phyloP scores from a whole-genome alignment of 1,140 invertebrate genomes.

The Macrocentrus cingulum region DNA sequence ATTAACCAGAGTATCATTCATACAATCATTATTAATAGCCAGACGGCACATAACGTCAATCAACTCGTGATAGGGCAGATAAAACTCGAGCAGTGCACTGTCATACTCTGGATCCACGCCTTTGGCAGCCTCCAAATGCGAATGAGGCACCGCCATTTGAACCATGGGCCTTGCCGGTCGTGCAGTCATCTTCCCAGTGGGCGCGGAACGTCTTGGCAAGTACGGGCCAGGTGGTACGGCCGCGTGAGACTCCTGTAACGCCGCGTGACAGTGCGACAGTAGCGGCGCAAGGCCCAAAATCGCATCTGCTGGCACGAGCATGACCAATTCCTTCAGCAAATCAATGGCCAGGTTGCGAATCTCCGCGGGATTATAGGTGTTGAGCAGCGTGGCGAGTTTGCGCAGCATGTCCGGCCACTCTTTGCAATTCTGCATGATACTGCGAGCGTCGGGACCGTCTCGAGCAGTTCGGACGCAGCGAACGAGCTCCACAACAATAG shows the following conservation, averaged over 20 bases:
- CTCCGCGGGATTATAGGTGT: constrained; percentile 87
- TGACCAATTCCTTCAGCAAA: constrained; percentile 80
- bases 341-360: constrained; percentile 79
- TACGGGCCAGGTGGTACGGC: constrained; percentile 72
- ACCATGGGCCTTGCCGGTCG: constrained; percentile 80
- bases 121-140: constrained; percentile 69
- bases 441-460: constrained; percentile 68
- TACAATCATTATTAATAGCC: constrained; percentile 78
- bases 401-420: constrained; percentile 83
- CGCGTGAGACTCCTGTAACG: constrained; percentile 76
- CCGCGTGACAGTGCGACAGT: constrained; percentile 79
- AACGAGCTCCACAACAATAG: constrained; percentile 73
- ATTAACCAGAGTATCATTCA: constrained; percentile 77
- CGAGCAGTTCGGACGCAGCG: constrained; percentile 68
- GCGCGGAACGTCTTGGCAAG: constrained; percentile 68
- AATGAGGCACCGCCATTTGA: constrained; percentile 82
- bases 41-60: constrained; percentile 87
- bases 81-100: constrained; percentile 74
- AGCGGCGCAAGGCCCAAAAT: constrained; percentile 81
- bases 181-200: constrained; percentile 62
- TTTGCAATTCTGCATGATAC: constrained; percentile 69
- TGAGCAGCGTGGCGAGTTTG: constrained; percentile 83
- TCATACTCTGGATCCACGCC: constrained; percentile 82
- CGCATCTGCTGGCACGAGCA: constrained; percentile 80
- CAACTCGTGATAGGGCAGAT: constrained; percentile 79